Evolutionary conservation across 2,797 vertebrate genomes (phyloP).

Genomic region (Apogon talboti): DNA sequence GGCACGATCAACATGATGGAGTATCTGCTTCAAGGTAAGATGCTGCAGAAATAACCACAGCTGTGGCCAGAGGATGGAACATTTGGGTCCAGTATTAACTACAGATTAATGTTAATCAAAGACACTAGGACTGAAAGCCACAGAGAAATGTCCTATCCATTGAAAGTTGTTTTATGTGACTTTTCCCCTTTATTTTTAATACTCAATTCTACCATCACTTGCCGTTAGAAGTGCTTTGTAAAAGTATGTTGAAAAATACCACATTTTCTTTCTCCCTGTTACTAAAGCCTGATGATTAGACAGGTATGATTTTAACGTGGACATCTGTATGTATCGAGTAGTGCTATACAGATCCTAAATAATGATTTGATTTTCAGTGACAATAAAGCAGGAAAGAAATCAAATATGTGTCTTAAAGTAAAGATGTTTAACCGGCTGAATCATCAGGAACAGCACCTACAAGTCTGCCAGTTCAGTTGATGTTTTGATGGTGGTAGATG

Average conservation of each 20-base stretch:
- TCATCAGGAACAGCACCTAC: too few relatives aligned
- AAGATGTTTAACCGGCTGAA: too few relatives aligned
- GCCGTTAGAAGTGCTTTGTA: too few relatives aligned
- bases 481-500: too few relatives aligned
- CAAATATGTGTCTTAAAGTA: too few relatives aligned
- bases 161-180: too few relatives aligned
- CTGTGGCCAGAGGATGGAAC: not conserved
- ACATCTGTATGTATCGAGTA: not conserved
- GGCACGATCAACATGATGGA: slow-evolving; percentile 98
- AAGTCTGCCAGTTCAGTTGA: too few relatives aligned
- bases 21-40: slow-evolving; percentile 92
- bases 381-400: not conserved
- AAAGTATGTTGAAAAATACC: too few relatives aligned
- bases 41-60: not conserved
- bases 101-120: not conserved
- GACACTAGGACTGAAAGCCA: not conserved
- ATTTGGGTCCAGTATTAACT: not conserved
- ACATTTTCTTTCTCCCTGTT: too few relatives aligned
- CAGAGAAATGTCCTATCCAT: not conserved
- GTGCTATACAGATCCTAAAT: not conserved
- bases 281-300: not conserved
- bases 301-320: not conserved
- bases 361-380: not conserved
- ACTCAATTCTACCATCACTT: too few relatives aligned
- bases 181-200: too few relatives aligned